Conservation (phyloP, 2,113 vertebrate genomes). For the Equus quagga region DNA sequence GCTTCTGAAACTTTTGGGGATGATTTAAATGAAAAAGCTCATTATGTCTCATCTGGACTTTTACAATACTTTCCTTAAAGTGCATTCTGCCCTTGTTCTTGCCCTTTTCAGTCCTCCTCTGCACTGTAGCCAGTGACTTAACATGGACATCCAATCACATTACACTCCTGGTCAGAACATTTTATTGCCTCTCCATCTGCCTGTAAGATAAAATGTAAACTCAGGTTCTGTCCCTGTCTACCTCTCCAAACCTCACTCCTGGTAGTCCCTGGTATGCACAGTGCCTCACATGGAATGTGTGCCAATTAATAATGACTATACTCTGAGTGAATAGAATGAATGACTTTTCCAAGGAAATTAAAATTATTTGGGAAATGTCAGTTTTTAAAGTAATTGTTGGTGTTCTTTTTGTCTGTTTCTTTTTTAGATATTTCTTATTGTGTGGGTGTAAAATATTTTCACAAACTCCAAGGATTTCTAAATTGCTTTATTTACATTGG, state of each 20-base stretch:
- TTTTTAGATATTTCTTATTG: slow-evolving; percentile 43
- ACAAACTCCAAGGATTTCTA: background rate
- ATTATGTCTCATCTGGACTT: background rate
- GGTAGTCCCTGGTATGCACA: background rate
- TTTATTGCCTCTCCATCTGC: background rate
- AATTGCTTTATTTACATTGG: slow-evolving; percentile 27
- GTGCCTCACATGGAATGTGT: background rate
- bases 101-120: background rate
- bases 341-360: slow-evolving; percentile 45
- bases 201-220: slow-evolving; percentile 24
- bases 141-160: background rate
- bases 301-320: background rate
- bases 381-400: background rate
- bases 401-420: slow-evolving; percentile 10
- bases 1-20: slow-evolving; percentile 1
- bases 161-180: background rate
- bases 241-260: background rate
- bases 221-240: background rate
- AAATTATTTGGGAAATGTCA: background rate
- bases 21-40: slow-evolving; percentile 27
- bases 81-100: slow-evolving; percentile 8
- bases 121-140: background rate
- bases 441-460: slow-evolving; percentile 29
- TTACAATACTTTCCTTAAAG: slow-evolving; percentile 20
- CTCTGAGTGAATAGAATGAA: background rate